Base-by-base conservation (phyloP, 2,888 invertebrate species). In the Mesorhabditis belari region DNA sequence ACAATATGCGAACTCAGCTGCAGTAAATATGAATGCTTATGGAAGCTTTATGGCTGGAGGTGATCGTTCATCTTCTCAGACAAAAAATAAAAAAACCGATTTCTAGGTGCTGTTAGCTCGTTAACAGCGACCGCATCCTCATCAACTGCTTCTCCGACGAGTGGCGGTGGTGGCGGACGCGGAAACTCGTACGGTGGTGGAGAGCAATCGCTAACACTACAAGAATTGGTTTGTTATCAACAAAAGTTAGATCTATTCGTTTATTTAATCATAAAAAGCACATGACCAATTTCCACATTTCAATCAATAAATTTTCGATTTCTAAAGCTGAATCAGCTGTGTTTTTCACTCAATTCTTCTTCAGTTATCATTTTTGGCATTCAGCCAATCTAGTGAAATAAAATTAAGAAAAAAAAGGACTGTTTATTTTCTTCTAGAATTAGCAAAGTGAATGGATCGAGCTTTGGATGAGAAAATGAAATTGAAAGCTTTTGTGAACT, bases 141-240 rank as follows among this genome's bases (percentile, higher is more conserved):
- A 21, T 29, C 61, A 25, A 52, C 61, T 17, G 53, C 50, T 21
- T 50, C 53, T 24, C 27, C 61, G 9, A 57, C 55, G 49, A 44
- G 55, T 17, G 50, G 55, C 49, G 17, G 44, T 44, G 55, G 55
- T 44, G 44, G 52, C 49, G 57, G 51, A 44, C 26, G 58, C 17
- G 55, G 12, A 24, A 54, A 58, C 21, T n/a, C 28, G 5, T 25
- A 21, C 29, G 35, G 63, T 21, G 58, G 62, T 19, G 61, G 57
- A 9, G 70, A 67, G 27, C 65, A 68, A 23, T 65, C 67, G 50
- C 51, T 70, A 52, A 70, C 70, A 0, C 54, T 35, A 44, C 64
- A 62, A 19, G 70, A 70, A 57, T 70, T 66, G 27, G 65, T 65
- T 44, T 58, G 60, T 54, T 19, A 12, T 54, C n/a, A n/a, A n/a